These are phyloP conservation scores for Macquaria ambigua DNA, from an alignment of 2,113 vertebrate genomes.

Conservation along the genomic window DNA sequence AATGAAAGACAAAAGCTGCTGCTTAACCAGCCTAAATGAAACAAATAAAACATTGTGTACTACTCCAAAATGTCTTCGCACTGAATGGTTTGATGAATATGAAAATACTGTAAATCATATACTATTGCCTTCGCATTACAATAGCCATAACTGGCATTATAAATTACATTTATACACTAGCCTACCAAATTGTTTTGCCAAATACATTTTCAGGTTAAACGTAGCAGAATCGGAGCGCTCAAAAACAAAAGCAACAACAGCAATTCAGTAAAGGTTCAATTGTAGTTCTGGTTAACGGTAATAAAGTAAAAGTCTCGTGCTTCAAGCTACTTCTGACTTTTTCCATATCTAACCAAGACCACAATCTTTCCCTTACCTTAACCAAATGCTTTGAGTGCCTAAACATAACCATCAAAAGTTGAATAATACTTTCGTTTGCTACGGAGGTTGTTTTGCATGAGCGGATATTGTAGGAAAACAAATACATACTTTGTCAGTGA, in stretches of 20 bases:
- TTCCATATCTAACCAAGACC: not conserved
- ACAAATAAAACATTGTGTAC: not conserved
- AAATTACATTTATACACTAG: not conserved
- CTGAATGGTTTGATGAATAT: not conserved
- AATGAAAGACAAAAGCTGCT: not conserved
- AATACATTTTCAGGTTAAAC: not conserved
- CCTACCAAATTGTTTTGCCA: not conserved
- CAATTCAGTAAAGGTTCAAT: not conserved
- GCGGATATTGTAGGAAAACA: not conserved
- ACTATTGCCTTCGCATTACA: not conserved
- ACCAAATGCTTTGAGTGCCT: not conserved
- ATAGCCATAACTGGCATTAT: too few species aligned
- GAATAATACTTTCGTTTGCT: not conserved
- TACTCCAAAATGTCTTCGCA: not conserved
- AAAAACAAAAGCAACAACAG: not conserved
- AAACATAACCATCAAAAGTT: not conserved
- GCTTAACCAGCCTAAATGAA: not conserved
- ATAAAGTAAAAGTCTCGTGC: not conserved
- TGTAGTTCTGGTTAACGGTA: not conserved
- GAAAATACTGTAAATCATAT: not conserved
- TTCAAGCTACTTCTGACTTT: not conserved
- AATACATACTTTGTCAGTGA: too few species aligned
- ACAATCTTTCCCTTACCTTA: not conserved
- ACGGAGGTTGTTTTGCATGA: not conserved
- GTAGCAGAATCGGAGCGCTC: not conserved